phyloP scores from a whole-genome alignment of 2,113 vertebrate genomes.

The Opisthocomus hoazin region DNA sequence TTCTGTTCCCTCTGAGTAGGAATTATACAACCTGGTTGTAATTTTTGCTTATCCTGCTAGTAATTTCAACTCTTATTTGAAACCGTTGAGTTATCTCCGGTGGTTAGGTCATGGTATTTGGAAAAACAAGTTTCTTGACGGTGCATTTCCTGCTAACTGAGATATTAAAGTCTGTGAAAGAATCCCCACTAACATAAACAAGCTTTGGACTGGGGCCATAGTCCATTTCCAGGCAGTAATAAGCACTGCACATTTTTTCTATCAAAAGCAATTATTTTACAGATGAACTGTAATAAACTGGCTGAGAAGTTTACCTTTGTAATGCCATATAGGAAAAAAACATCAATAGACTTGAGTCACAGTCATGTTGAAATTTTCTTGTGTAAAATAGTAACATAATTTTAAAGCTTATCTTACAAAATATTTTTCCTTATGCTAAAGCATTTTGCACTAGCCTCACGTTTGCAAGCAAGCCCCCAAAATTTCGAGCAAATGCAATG shows the following conservation, averaged over 20 bases:
- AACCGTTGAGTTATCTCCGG: not conserved
- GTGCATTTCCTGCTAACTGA: not conserved
- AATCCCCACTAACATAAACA: not conserved
- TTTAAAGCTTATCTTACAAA: not conserved
- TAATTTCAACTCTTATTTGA: not conserved
- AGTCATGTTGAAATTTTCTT: not conserved
- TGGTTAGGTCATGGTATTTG: not conserved
- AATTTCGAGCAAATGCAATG: not conserved
- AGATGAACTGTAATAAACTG: not conserved
- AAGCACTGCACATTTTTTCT: not conserved
- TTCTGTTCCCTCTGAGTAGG: not conserved
- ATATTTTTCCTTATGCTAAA: not conserved
- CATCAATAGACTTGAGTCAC: not conserved
- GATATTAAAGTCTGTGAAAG: not conserved
- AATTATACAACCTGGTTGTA: not conserved
- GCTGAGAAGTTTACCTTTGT: not conserved
- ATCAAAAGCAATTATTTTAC: conserved; percentile 14
- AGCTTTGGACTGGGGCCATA: not conserved
- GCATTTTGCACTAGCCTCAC: not conserved
- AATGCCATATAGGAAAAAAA: not conserved
- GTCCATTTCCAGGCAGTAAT: not conserved
- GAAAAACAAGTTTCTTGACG: not conserved
- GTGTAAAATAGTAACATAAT: not conserved
- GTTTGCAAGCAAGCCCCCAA: not conserved
- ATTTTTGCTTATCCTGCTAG: not conserved